Conservation (phyloP, 2,797 vertebrate genomes). For the Calcarius lapponicus region DNA sequence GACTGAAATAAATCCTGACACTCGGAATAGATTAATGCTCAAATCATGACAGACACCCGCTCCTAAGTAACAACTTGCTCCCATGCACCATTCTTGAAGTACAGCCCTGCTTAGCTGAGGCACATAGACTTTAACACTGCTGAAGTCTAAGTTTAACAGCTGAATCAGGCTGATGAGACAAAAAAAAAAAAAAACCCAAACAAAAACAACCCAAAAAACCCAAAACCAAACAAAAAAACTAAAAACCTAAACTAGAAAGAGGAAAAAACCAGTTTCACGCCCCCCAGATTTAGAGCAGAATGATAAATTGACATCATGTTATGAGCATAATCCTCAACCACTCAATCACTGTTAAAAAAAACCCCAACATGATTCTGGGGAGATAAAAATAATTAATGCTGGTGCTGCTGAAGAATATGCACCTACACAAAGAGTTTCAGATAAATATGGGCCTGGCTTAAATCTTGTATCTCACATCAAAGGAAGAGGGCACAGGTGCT, state of each 20-base stretch:
- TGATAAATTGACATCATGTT: slow-evolving; percentile 59
- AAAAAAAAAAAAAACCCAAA: not conserved
- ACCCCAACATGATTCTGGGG: slow-evolving; percentile 34
- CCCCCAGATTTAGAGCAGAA: slow-evolving; percentile 53
- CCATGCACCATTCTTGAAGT: not conserved
- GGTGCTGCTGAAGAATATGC: not conserved
- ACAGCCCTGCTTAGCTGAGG: not conserved
- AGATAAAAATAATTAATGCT: slow-evolving; percentile 65
- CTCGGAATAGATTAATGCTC: not conserved
- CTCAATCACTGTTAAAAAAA: slow-evolving; percentile 64
- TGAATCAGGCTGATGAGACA: slow-evolving; percentile 5
- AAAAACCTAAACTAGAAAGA: not conserved
- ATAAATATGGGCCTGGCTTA: not conserved
- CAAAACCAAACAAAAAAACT: not conserved
- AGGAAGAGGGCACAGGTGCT: not conserved
- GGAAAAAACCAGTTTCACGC: slow-evolving; percentile 35
- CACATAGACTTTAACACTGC: not conserved
- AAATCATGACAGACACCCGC: not conserved
- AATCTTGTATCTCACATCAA: not conserved
- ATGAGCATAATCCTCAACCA: slow-evolving; percentile 52
- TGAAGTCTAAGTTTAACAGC: slow-evolving; percentile 1
- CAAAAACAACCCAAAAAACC: not conserved
- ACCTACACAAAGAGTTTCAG: not conserved
- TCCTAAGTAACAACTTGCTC: not conserved
- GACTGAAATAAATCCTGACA: slow-evolving; percentile 20